phyloP scores from a whole-genome alignment of 1,140 invertebrate genomes.

The Dufourea novaeangliae region DNA sequence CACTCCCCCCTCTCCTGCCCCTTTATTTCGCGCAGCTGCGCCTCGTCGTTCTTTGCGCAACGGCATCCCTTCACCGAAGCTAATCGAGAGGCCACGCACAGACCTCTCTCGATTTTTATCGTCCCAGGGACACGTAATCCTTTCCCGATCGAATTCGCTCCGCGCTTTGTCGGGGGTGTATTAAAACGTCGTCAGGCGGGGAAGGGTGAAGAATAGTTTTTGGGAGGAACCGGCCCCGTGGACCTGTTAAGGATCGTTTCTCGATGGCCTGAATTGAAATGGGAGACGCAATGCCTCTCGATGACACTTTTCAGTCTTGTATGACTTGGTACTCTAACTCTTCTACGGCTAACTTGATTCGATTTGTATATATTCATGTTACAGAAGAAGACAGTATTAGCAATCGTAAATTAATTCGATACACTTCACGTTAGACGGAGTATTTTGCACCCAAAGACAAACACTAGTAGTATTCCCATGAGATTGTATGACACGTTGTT shows the following conservation, averaged over 20 bases:
- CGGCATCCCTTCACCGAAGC: constrained; percentile 59
- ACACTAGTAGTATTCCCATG: no score
- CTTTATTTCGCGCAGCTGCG: constrained; percentile 75
- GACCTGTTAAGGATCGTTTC: not conserved
- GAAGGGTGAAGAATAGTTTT: not conserved
- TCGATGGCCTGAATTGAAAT: not conserved
- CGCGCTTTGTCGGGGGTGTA: constrained; percentile 59
- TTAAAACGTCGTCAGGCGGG: constrained; percentile 69
- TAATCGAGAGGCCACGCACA: constrained; percentile 55
- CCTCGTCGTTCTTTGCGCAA: constrained; percentile 53
- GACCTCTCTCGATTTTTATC: constrained; percentile 55
- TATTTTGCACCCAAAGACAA: no score
- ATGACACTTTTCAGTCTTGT: no score
- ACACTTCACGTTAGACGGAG: no score
- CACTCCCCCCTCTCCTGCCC: no score
- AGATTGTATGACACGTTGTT: not conserved
- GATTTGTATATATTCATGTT: no score
- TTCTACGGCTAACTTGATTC: no score
- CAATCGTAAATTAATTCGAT: no score
- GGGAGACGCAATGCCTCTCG: no score
- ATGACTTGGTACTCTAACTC: no score
- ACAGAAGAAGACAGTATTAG: no score
- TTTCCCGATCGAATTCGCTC: constrained; percentile 73
- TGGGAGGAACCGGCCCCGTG: no score
- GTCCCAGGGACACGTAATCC: constrained; percentile 68